Evolutionary conservation across 2,113 vertebrate species (phyloP).

Genomic region (Hyaena hyaena): DNA sequence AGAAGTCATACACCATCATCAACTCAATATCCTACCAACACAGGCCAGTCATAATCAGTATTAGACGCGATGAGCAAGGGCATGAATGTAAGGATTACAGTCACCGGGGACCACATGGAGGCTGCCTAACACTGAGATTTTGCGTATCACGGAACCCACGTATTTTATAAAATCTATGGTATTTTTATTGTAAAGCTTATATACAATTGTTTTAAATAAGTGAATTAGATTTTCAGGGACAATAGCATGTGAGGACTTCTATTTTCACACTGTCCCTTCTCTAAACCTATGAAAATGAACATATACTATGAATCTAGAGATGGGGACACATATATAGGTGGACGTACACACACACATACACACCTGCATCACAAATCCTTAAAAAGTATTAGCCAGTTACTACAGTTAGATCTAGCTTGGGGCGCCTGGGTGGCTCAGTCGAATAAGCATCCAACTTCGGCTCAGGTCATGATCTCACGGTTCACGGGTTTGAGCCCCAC

Average conservation of each 20-base stretch:
- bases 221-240: not conserved
- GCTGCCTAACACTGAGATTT: not conserved
- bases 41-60: not conserved
- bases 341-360: not conserved
- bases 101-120: not conserved
- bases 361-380: not conserved
- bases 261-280: not conserved
- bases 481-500: no score
- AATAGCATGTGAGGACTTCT: not conserved
- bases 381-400: not conserved
- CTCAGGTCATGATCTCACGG: no score
- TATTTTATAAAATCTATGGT: not conserved
- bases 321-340: not conserved
- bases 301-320: not conserved
- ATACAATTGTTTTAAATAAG: not conserved
- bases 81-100: not conserved
- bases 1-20: not conserved
- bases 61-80: not conserved
- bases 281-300: not conserved
- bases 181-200: not conserved
- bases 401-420: not conserved
- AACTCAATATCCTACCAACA: not conserved
- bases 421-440: no score
- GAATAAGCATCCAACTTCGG: no score
- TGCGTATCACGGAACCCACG: not conserved